These are phyloP conservation scores for Drosophila navojoa DNA, from an alignment of 1,140 invertebrate genomes.

Conservation along the genomic window DNA sequence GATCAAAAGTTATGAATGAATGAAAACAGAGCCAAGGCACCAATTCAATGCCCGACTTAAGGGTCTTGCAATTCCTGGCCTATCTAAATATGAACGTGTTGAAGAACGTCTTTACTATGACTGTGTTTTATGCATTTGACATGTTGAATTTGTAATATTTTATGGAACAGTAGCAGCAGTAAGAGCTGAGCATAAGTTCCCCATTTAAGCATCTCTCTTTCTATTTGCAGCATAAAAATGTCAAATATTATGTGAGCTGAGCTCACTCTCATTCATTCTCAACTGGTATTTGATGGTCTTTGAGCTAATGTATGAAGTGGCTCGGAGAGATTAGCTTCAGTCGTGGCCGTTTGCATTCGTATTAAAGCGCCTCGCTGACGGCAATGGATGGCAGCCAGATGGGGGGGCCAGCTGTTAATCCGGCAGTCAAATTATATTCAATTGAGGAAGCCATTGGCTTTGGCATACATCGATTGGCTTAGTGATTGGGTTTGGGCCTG, in stretches of 20 bases:
- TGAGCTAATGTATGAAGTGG: conserved; percentile 38
- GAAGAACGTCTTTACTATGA: too few species aligned
- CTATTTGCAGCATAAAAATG: not conserved
- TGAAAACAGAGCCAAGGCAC: too few species aligned
- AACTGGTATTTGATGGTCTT: conserved; percentile 65
- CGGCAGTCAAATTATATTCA: conserved; percentile 69
- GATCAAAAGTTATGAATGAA: too few species aligned
- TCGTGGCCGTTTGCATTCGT: conserved; percentile 62
- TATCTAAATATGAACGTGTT: too few species aligned
- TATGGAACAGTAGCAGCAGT: too few species aligned
- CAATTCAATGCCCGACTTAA: too few species aligned
- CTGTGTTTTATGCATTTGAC: too few species aligned
- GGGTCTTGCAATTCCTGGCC: too few species aligned
- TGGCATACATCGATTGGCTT: conserved; percentile 32
- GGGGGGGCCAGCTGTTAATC: conserved; percentile 48
- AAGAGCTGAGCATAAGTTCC: too few species aligned
- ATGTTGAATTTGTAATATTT: too few species aligned
- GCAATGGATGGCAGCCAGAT: not conserved
- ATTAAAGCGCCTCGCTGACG: conserved; percentile 11
- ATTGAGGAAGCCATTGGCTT: conserved; percentile 56
- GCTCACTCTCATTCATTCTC: too few species aligned
- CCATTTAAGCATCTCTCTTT: too few species aligned
- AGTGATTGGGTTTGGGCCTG: conserved; percentile 3
- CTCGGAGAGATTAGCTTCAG: conserved; percentile 15
- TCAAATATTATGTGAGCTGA: not conserved